Percentiles rank a stretch among this genome's conserved stretches.
Evolutionary conservation across 2,888 invertebrate genomes (phyloP).

Genomic region (Eustalomyia histrio): DNA sequence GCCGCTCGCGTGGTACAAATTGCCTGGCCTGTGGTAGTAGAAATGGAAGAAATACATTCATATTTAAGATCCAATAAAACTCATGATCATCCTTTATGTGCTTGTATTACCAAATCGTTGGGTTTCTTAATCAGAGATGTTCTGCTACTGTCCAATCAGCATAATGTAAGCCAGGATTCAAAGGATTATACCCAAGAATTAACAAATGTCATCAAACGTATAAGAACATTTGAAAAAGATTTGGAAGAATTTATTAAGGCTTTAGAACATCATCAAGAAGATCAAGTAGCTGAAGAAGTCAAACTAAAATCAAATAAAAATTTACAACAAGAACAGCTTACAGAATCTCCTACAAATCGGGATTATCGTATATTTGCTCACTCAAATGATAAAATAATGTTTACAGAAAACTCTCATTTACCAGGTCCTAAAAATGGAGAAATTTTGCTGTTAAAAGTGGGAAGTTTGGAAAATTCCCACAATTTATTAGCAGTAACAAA

Average conservation of each 20-base stretch:
- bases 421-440: conserved; percentile 64
- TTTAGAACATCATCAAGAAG: conserved; percentile 2
- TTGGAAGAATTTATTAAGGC: conserved; percentile 47
- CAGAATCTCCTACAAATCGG: background rate
- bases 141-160: conserved; percentile 68
- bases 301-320: background rate
- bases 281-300: conserved; percentile 8
- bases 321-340: background rate
- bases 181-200: conserved; percentile 64
- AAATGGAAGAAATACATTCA: conserved; percentile 69
- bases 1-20: conserved; percentile 72
- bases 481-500: conserved; percentile 77
- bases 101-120: conserved; percentile 64
- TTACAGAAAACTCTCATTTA: conserved; percentile 30
- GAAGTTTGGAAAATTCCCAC: conserved; percentile 63
- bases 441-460: conserved; percentile 57
- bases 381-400: conserved; percentile 1
- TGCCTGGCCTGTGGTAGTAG: conserved; percentile 72
- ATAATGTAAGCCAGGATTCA: background rate
- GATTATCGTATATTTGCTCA: background rate
- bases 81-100: conserved; percentile 65
- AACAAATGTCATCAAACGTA: conserved; percentile 69
- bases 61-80: conserved; percentile 61
- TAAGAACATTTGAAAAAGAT: conserved; percentile 69
- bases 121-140: conserved; percentile 70